phyloP scores from a whole-genome alignment of 2,888 invertebrate species.

The Lutraria lutraria region DNA sequence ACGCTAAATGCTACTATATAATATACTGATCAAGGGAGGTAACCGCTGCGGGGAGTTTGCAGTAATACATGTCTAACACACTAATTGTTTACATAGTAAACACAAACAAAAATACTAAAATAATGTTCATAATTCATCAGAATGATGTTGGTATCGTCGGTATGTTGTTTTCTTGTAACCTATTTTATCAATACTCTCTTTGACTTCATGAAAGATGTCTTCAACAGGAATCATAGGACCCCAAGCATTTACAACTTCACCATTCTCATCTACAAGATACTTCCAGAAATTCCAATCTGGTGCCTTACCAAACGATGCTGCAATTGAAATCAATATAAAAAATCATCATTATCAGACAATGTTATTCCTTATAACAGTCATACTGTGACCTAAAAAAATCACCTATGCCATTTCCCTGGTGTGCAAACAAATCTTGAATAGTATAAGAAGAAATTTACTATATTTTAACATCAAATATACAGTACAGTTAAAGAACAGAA shows the following conservation, averaged over 20 bases:
- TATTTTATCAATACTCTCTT: constrained; percentile 64
- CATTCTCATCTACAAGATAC: constrained; percentile 87
- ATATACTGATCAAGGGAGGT: no score
- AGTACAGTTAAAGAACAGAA: no score
- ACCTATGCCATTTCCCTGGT: no score
- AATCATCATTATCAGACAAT: no score
- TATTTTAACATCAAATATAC: no score
- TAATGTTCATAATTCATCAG: constrained; percentile 33
- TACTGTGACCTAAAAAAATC: no score
- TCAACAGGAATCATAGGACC: constrained; percentile 85
- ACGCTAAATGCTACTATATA: no score
- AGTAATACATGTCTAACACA: neutral
- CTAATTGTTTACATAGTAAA: neutral
- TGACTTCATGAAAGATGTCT: constrained; percentile 73
- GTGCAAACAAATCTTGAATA: no score
- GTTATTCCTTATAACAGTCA: no score
- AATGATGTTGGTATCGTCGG: constrained; percentile 24
- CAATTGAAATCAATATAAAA: constrained; percentile 12
- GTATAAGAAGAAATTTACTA: no score
- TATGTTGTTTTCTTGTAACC: constrained; percentile 55
- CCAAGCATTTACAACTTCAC: constrained; percentile 87
- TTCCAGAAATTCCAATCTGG: constrained; percentile 89
- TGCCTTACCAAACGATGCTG: constrained; percentile 79
- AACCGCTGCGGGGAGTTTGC: no score
- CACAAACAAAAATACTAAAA: no score